phyloP scores from a whole-genome alignment of 2,888 invertebrate species.

The Lepidocyrtinus sp. region DNA sequence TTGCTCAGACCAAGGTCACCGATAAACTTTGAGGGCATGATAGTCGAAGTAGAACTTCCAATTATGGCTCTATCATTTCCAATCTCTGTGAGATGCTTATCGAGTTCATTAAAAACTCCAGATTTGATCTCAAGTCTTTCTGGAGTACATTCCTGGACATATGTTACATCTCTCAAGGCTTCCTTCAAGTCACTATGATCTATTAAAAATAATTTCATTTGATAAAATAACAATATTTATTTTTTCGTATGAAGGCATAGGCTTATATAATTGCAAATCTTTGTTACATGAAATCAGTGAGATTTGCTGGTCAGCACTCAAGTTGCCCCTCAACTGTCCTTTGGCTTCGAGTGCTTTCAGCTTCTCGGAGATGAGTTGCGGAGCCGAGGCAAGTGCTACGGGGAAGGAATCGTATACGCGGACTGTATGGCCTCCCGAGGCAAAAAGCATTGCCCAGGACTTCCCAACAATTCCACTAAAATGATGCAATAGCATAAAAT shows the following conservation, averaged over 20 bases:
- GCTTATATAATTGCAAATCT: no score
- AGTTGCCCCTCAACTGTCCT: slow-evolving; percentile 79
- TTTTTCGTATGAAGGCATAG: neutral
- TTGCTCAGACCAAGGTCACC: slow-evolving; percentile 82
- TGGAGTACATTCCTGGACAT: slow-evolving; percentile 95
- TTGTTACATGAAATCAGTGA: slow-evolving; percentile 81
- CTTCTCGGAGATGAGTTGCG: slow-evolving; percentile 83
- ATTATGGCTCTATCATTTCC: slow-evolving; percentile 85
- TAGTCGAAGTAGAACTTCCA: slow-evolving; percentile 95
- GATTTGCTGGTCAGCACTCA: slow-evolving; percentile 83
- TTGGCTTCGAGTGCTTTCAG: slow-evolving; percentile 80
- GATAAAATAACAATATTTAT: neutral
- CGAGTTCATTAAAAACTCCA: slow-evolving; percentile 84
- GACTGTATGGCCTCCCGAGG: slow-evolving; percentile 91
- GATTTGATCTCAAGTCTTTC: slow-evolving; percentile 89
- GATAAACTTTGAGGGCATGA: slow-evolving; percentile 89
- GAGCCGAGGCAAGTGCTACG: slow-evolving; percentile 82
- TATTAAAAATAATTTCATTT: no score
- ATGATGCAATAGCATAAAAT: slow-evolving; percentile 65
- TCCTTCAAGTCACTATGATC: slow-evolving; percentile 79
- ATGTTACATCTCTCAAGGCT: slow-evolving; percentile 82
- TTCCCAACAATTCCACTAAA: slow-evolving; percentile 94
- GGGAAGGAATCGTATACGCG: slow-evolving; percentile 87
- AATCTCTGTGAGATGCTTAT: slow-evolving; percentile 79
- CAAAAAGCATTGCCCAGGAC: slow-evolving; percentile 98